Evolutionary conservation across 2,888 invertebrate species (phyloP), one percentile per base, ranked within the genome.

Genomic region (Gibbula magus): DNA sequence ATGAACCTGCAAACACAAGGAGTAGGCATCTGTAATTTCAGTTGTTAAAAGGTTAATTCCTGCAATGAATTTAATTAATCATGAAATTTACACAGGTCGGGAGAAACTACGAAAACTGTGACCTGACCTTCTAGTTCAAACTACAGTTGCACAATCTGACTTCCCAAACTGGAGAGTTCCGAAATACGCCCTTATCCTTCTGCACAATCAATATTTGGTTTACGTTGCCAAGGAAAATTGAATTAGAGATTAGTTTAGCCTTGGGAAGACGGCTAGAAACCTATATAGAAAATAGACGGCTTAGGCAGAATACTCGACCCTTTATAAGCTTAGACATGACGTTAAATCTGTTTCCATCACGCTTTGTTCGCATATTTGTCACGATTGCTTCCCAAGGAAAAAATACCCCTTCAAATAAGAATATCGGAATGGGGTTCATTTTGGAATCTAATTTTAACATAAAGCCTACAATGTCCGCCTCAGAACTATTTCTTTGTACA

Each of bases 271-370:
- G n/a, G 70, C 35, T 70, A 18, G 70, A 70, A 39, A 70, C 70
- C 29, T 70, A 70, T 35, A 70, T 70, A 35, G 70, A 70, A 70
- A 70, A 70, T 39, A 70, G 70, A 32, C n/a, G 70, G 70, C 70
- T 70, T 70, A 70, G 29, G 18, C 39, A 70, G 39, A n/a, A 2
- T 32, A 35, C 35, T 70, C 13, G 20, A 39, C 8, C 35, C 70
- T 39, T 10, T 20, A 70, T 39, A n/a, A 70, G 70, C 70, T 35
- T 35, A 70, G 70, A 70, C 70, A n/a, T 3, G 70, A 32, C 8
- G 20, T 10, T 18, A 70, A 35, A 20, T 35, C 35, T 35, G 18
- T 20, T 35, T 32, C 18, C 35, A 35, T 70, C 70, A 39, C 39
- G 35, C 70, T 32, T 70, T 70, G 18, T 35, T 20, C 35, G 70